Percentiles rank a stretch among this genome's conserved stretches.
Conservation (phyloP, 2,113 vertebrate species). For the Petaurus breviceps region DNA sequence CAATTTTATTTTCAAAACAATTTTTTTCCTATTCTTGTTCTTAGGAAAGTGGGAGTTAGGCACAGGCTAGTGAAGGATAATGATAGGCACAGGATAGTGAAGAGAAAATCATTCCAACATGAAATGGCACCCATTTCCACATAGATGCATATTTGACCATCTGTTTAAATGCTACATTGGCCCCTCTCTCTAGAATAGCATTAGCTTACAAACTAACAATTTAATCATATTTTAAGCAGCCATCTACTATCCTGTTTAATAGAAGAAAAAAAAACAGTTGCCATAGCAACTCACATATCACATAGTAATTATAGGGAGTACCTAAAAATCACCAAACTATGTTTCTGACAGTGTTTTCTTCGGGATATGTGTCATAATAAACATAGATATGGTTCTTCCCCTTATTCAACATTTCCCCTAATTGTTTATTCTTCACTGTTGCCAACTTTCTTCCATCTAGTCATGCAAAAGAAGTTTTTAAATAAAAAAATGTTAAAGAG, state of each 20-base stretch:
- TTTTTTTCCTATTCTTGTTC: background rate
- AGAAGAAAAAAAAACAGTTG: background rate
- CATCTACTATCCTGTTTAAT: background rate
- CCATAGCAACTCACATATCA: background rate
- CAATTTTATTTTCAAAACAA: background rate
- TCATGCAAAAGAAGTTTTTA: background rate
- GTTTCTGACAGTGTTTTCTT: background rate
- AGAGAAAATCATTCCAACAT: background rate
- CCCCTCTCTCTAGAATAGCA: constrained; percentile 1
- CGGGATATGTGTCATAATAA: background rate
- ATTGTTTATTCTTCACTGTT: background rate
- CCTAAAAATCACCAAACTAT: background rate
- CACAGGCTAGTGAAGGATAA: too few species aligned
- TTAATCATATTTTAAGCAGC: constrained; percentile 31
- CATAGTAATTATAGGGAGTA: background rate
- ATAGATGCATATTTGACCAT: background rate
- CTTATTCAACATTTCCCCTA: background rate
- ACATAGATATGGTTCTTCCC: background rate
- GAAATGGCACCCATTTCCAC: background rate
- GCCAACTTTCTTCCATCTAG: background rate
- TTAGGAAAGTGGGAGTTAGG: background rate
- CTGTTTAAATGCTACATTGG: background rate
- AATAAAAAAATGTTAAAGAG: background rate
- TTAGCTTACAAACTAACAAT: background rate
- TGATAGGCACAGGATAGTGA: background rate